phyloP scores from a whole-genome alignment of 2,888 invertebrate genomes.

The Maniola hyperantus region DNA sequence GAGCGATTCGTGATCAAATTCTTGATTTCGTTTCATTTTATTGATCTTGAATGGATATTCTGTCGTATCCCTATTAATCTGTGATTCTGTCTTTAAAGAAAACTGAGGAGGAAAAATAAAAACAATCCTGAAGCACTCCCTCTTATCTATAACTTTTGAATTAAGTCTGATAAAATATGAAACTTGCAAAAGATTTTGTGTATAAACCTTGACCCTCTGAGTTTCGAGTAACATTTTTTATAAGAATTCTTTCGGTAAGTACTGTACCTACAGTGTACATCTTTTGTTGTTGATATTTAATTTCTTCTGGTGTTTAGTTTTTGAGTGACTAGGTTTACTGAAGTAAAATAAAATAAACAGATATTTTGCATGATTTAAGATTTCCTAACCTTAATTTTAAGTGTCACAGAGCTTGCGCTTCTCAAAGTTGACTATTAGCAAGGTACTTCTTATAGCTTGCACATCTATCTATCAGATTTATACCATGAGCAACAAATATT shows the following conservation, averaged over 20 bases:
- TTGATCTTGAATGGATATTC: constrained; percentile 58
- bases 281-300: background rate
- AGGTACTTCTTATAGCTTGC: no score
- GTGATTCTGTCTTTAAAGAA: constrained; percentile 44
- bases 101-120: constrained; percentile 38
- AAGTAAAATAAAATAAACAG: background rate
- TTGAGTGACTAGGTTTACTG: background rate
- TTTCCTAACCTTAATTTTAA: constrained; percentile 8
- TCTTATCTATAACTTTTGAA: constrained; percentile 33
- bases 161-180: constrained; percentile 44
- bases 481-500: no score
- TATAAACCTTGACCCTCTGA: constrained; percentile 48
- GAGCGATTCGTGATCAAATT: constrained; percentile 35
- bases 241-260: constrained; percentile 31
- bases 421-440: background rate
- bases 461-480: no score
- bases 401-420: background rate
- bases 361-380: background rate
- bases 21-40: constrained; percentile 50
- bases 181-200: constrained; percentile 40
- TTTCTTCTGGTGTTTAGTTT: background rate
- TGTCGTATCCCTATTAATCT: no score
- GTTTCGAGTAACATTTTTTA: constrained; percentile 34
- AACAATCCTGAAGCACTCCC: constrained; percentile 29
- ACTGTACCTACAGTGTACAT: background rate